Percentiles rank a stretch among this genome's conserved stretches.
Conservation (phyloP, 2,888 invertebrate species). For the Lochmaea crataegi region DNA sequence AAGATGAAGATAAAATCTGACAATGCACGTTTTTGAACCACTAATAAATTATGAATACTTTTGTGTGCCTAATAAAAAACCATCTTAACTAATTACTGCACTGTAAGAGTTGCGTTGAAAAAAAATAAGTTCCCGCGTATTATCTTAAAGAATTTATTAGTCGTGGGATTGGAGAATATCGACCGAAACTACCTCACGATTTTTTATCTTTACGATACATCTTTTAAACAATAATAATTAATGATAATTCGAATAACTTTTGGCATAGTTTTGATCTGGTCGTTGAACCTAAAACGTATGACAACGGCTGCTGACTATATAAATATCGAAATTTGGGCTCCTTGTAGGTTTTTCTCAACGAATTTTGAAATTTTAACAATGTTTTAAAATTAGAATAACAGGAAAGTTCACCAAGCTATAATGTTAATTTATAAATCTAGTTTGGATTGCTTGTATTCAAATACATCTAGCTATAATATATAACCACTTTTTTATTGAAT, state of each 20-base stretch:
- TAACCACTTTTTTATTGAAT: too few species aligned
- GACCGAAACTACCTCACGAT: conserved; percentile 14
- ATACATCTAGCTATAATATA: too few species aligned
- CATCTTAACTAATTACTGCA: background rate
- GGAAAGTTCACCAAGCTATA: too few species aligned
- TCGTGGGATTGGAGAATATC: conserved; percentile 26
- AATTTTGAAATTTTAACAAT: too few species aligned
- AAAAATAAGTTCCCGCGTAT: conserved; percentile 22
- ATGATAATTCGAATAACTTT: conserved; percentile 21
- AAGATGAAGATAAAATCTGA: background rate
- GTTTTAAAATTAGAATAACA: too few species aligned
- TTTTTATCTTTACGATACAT: conserved; percentile 33
- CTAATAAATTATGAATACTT: background rate
- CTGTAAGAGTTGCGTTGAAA: background rate
- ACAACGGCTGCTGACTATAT: background rate
- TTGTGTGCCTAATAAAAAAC: background rate
- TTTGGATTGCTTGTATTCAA: too few species aligned
- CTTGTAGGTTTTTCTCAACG: too few species aligned
- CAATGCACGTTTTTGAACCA: background rate
- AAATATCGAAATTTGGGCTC: too few species aligned
- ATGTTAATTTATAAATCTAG: too few species aligned
- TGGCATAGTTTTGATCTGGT: conserved; percentile 16
- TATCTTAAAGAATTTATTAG: conserved; percentile 11
- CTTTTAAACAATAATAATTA: conserved; percentile 30
- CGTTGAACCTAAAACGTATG: conserved; percentile 16